Evolutionary conservation across 2,797 vertebrate genomes (phyloP), one percentile per base, ranked within the genome.

Genomic region (Neomorphus geoffroyi): DNA sequence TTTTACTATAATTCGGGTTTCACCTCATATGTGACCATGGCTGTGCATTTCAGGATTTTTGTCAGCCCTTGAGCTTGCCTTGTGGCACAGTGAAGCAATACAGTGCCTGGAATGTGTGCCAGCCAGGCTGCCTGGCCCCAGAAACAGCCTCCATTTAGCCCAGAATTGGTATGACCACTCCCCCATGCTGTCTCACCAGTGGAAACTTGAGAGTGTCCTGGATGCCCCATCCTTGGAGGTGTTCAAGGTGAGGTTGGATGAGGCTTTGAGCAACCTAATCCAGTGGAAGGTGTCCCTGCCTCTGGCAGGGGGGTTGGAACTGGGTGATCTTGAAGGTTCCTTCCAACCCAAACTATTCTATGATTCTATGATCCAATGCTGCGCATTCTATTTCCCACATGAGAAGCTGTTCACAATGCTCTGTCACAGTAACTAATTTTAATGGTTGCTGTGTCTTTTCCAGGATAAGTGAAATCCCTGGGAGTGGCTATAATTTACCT

Each of bases 111-210:
- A 46, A 46, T 0, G 2, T 41, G 21, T 41, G 58, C 78, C 1
- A 0, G 48, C 22, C 35, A 10, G 22, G 87, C 48, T n/a, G 53
- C 18, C 6, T 0, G 4, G 35, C 56, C n/a, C 79, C 2, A 0
- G n/a, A 69, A 35, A 27, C 6, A 2, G 18, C 22, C 22, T 15
- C 45, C 10, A 0, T 17, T 41, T 37, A 19, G 24, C 45, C 17
- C n/a, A 50, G 23, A n/a, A 16, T 1, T 0, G 2, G 1, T 10
- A 1, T 2, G 21, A 4, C 4, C 1, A 6, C 43, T 74, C 18
- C 37, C 21, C 24, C 0, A 2, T 3, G 13, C 35, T 2, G 0
- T 10, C 22, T 50, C 54, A 33, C 30, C 2, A 1, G 12, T 6
- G 23, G 7, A 45, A 50, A 54, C 11, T 3, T 2, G 48, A 33